Conservation (phyloP, 2,888 invertebrate genomes). For the Scrobipalpa atriplicella region DNA sequence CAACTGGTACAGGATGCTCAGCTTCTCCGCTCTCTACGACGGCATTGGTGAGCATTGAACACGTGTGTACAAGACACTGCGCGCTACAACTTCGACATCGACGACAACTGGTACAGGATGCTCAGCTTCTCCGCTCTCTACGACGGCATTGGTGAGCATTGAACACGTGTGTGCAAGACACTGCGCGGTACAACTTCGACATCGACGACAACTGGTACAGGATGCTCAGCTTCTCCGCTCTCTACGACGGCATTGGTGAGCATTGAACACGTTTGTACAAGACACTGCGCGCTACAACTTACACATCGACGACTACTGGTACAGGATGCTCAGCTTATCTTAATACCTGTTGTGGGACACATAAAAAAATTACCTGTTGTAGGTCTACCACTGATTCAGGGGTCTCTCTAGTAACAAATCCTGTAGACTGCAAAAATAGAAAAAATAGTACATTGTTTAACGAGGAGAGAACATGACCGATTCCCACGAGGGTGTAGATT, state of each 20-base stretch:
- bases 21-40: too few relatives aligned
- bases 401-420: background rate
- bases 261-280: conserved; percentile 53
- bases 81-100: too few relatives aligned
- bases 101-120: too few relatives aligned
- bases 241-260: conserved; percentile 80
- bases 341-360: too few relatives aligned
- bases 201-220: conserved; percentile 86
- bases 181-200: conserved; percentile 65
- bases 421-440: too few relatives aligned
- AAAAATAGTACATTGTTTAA: too few relatives aligned
- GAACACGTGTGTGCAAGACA: conserved; percentile 69
- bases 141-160: conserved; percentile 46
- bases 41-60: conserved; percentile 58
- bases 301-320: conserved; percentile 85
- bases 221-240: conserved; percentile 85
- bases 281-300: conserved; percentile 63
- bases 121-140: too few relatives aligned
- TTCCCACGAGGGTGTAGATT: too few relatives aligned
- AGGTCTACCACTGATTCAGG: too few relatives aligned
- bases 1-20: too few relatives aligned
- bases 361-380: too few relatives aligned
- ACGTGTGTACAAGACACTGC: conserved; percentile 47
- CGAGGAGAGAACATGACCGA: too few relatives aligned
- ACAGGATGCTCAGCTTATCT: conserved; percentile 87